Percentiles rank a stretch among this genome's conserved stretches.
These are phyloP conservation scores for Dermatemys mawii DNA, from an alignment of 2,113 vertebrate genomes.

Conservation along the genomic window DNA sequence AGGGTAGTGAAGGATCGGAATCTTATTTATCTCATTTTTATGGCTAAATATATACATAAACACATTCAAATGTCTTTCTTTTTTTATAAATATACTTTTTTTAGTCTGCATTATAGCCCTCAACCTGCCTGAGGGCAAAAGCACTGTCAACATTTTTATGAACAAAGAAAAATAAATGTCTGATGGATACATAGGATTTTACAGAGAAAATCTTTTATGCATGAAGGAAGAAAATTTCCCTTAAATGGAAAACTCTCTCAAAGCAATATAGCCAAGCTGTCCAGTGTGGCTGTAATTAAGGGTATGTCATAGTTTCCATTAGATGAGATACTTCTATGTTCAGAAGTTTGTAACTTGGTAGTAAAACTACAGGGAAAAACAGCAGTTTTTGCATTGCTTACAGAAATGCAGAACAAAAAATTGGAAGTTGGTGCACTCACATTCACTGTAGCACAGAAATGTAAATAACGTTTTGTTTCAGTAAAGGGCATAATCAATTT, in stretches of 20 bases:
- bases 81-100: neutral
- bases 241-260: neutral
- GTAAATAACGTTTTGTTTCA: neutral
- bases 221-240: neutral
- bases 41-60: neutral
- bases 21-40: neutral
- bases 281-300: neutral
- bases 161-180: neutral
- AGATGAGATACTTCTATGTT: neutral
- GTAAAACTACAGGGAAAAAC: neutral
- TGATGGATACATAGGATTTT: neutral
- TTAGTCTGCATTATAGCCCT: neutral
- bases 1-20: neutral
- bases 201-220: neutral
- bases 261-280: neutral
- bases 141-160: neutral
- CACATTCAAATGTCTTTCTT: accelerated
- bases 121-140: neutral
- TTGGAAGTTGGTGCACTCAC: neutral
- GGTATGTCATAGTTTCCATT: neutral
- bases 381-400: neutral
- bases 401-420: neutral
- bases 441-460: neutral
- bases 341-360: neutral
- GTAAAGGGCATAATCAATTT: neutral